These are phyloP conservation scores for Bettongia penicillata DNA, from an alignment of 2,113 vertebrate species.

Conservation along the genomic window DNA sequence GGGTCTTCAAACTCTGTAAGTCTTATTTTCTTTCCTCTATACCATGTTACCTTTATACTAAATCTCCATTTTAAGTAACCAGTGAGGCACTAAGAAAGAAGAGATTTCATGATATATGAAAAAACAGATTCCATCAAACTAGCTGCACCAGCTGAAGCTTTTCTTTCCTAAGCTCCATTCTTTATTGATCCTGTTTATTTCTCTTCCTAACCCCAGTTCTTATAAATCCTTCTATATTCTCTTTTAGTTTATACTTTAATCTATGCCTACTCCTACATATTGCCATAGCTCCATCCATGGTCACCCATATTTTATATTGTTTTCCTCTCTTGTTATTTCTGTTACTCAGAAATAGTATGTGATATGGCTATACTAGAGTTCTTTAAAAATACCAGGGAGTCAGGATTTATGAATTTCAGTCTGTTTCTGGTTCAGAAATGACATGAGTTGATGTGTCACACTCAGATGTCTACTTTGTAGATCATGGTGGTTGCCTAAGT, in stretches of 20 bases:
- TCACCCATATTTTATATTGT: background rate
- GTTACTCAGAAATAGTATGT: background rate
- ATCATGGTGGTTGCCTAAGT: background rate
- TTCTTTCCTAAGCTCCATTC: background rate
- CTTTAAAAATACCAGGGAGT: background rate
- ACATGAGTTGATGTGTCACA: background rate
- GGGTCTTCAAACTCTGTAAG: background rate
- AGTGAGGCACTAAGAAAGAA: background rate
- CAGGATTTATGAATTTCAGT: background rate
- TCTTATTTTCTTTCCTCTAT: background rate
- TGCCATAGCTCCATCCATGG: background rate
- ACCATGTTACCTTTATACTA: background rate
- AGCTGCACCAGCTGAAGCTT: background rate
- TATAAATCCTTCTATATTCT: background rate
- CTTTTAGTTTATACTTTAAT: background rate
- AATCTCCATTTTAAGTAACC: background rate
- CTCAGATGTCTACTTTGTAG: background rate
- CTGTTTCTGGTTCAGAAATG: background rate
- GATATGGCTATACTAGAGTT: background rate
- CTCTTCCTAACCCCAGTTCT: background rate
- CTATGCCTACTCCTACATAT: background rate
- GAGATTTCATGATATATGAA: background rate
- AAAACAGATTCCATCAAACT: background rate
- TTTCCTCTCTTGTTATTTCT: background rate
- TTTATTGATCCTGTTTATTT: background rate